phyloP scores from a whole-genome alignment of 2,888 invertebrate genomes.

The Agrotis exclamationis region DNA sequence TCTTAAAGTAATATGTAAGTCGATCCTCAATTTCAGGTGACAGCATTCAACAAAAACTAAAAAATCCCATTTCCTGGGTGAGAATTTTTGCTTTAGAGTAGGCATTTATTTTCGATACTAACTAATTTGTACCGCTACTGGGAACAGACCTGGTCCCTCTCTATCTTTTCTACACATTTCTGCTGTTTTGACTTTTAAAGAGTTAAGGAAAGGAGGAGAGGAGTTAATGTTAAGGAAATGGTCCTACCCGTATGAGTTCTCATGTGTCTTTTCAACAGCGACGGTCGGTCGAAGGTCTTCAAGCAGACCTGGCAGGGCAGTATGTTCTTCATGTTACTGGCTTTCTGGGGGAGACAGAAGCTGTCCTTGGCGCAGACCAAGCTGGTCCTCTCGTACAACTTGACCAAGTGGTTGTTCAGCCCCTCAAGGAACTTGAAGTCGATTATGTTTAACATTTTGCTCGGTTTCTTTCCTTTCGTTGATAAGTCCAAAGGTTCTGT shows the following conservation, averaged over 20 bases:
- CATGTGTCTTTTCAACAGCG: slow-evolving; percentile 92
- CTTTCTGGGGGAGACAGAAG: slow-evolving; percentile 65
- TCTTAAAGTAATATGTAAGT: too few species aligned
- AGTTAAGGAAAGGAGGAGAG: background rate
- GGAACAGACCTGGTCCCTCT: too few species aligned
- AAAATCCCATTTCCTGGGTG: too few species aligned
- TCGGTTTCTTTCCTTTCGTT: slow-evolving; percentile 71
- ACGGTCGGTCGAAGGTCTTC: slow-evolving; percentile 93
- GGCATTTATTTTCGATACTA: too few species aligned
- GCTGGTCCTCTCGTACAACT: slow-evolving; percentile 83
- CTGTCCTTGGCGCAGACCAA: slow-evolving; percentile 70
- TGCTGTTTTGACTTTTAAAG: too few species aligned
- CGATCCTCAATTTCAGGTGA: too few species aligned
- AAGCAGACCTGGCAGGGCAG: slow-evolving; percentile 92
- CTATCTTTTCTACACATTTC: too few species aligned
- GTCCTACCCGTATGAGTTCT: slow-evolving; percentile 93
- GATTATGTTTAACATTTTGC: slow-evolving; percentile 78
- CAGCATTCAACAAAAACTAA: too few species aligned
- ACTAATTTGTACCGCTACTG: too few species aligned
- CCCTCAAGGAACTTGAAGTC: slow-evolving; percentile 85
- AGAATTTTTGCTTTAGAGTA: too few species aligned
- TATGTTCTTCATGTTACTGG: slow-evolving; percentile 76
- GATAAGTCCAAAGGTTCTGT: slow-evolving; percentile 86
- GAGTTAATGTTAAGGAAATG: too few species aligned
- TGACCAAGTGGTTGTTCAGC: slow-evolving; percentile 83